Conservation (phyloP, 2,797 vertebrate genomes). For the Phrynocephalus guinanensis region DNA sequence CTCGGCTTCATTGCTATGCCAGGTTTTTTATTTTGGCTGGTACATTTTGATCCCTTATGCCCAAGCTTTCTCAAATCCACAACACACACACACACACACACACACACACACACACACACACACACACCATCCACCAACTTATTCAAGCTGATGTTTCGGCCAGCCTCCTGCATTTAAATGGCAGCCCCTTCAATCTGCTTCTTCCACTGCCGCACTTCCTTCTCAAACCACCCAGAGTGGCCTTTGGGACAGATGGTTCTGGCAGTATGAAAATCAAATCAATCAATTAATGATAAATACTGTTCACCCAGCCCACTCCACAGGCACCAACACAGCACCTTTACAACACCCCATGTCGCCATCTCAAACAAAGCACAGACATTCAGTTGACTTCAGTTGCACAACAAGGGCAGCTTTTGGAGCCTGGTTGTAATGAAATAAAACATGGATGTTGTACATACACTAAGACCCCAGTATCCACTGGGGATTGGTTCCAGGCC, state of each 20-base stretch:
- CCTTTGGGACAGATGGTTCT: no score
- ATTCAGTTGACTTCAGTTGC: background rate
- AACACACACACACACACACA: fast-evolving
- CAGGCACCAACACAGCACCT: background rate
- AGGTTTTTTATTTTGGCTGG: background rate
- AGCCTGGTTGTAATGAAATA: background rate
- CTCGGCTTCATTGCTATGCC: background rate
- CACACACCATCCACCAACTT: no score
- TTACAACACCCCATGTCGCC: background rate
- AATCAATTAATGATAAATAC: background rate
- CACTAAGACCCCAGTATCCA: no score
- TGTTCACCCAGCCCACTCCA: background rate
- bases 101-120: background rate
- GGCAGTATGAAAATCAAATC: no score
- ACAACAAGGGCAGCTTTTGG: background rate
- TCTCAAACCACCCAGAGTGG: no score
- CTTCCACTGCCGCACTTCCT: background rate
- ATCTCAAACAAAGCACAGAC: slow-evolving; percentile 19
- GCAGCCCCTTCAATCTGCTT: background rate
- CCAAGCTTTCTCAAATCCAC: slow-evolving; percentile 4
- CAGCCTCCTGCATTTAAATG: background rate
- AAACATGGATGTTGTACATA: no score
- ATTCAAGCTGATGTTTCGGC: slow-evolving; percentile 8
- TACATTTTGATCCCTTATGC: slow-evolving; percentile 13
- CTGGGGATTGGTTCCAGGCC: no score